Conservation (phyloP, 2,797 vertebrate genomes). For the Menidia menidia region DNA sequence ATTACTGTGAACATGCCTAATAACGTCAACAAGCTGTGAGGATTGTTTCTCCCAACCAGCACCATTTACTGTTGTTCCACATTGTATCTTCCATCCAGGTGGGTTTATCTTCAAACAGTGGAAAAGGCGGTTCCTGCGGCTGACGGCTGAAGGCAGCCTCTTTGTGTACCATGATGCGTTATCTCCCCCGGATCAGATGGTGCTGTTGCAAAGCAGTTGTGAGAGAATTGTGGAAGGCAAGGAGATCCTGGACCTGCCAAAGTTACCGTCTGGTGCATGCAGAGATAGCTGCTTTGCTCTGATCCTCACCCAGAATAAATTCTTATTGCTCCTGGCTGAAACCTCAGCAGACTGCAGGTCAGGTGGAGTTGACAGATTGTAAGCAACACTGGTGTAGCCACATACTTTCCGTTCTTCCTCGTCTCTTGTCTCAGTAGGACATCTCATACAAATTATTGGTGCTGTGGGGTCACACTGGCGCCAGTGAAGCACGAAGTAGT, state of each 20-base stretch:
- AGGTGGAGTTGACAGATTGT: neutral
- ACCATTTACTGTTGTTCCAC: neutral
- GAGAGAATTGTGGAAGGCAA: constrained; percentile 83
- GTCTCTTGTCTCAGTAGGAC: neutral
- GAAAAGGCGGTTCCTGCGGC: constrained; percentile 85
- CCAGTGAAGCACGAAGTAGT: too few relatives aligned
- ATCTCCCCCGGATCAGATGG: constrained; percentile 80
- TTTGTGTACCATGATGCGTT: constrained; percentile 78
- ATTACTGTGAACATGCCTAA: constrained; percentile 33
- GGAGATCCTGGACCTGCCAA: constrained; percentile 84
- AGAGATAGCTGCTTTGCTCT: constrained; percentile 85
- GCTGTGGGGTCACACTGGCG: neutral
- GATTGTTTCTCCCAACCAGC: constrained; percentile 11
- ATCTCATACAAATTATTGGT: neutral
- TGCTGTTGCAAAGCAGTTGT: constrained; percentile 78
- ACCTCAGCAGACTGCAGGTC: constrained; percentile 83
- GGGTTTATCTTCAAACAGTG: constrained; percentile 89
- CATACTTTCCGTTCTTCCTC: neutral
- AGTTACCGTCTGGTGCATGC: constrained; percentile 76
- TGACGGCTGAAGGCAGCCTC: constrained; percentile 82
- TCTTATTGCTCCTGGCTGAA: constrained; percentile 82
- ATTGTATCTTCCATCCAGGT: constrained; percentile 46
- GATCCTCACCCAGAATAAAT: constrained; percentile 80
- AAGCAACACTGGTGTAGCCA: neutral
- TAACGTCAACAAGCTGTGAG: constrained; percentile 23